These are phyloP conservation scores for Conger conger DNA, from an alignment of 2,113 vertebrate species.

Conservation along the genomic window DNA sequence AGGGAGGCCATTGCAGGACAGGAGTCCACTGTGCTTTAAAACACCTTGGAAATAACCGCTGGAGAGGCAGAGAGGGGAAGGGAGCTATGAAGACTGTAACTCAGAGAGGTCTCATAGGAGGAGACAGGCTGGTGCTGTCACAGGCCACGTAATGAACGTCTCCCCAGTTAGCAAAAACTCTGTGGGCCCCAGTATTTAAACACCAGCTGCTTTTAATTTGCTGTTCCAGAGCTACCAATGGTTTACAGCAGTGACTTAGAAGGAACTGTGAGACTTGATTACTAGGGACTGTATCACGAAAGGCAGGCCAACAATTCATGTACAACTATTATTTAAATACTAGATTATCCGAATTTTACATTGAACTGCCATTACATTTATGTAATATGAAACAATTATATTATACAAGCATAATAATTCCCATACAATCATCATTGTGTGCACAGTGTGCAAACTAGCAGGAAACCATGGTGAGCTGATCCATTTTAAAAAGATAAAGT, in stretches of 20 bases:
- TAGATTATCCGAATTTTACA: not conserved
- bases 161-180: not conserved
- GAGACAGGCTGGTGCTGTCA: not conserved
- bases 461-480: slow-evolving; percentile 66
- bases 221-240: not conserved
- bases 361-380: not conserved
- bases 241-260: not conserved
- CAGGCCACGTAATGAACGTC: not conserved
- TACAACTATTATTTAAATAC: not conserved
- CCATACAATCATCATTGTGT: too few relatives aligned
- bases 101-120: not conserved
- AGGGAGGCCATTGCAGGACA: not conserved
- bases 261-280: not conserved
- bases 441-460: slow-evolving; percentile 54
- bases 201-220: slow-evolving; percentile 2
- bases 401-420: too few relatives aligned
- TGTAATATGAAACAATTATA: not conserved
- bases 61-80: not conserved
- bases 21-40: not conserved
- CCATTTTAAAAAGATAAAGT: slow-evolving; percentile 71
- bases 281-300: not conserved
- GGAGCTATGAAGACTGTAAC: not conserved
- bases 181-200: not conserved
- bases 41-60: not conserved
- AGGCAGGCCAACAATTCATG: not conserved